Evolutionary conservation across 2,113 vertebrate species (phyloP).

Genomic region (Oceanodroma tethys): DNA sequence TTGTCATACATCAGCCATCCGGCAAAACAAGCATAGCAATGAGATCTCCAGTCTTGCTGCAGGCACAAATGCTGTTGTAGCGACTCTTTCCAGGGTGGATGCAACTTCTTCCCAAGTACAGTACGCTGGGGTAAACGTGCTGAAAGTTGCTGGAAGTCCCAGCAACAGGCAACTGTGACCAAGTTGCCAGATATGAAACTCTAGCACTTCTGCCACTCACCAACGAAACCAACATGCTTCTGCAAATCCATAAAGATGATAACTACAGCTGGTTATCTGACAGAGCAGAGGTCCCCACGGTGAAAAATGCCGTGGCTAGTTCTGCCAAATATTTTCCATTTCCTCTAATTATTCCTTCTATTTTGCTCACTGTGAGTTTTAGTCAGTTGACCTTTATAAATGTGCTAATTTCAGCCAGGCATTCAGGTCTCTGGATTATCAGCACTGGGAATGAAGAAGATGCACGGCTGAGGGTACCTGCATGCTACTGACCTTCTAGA

Average conservation of each 20-base stretch:
- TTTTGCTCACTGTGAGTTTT: not conserved
- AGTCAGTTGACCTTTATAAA: not conserved
- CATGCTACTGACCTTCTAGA: not conserved
- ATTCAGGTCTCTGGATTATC: not conserved
- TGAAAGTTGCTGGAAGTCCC: not conserved
- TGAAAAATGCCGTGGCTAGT: not conserved
- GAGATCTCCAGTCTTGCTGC: not conserved
- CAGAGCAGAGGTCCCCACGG: not conserved
- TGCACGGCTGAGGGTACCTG: not conserved
- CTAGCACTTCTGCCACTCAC: not conserved
- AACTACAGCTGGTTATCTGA: not conserved
- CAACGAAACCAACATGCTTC: not conserved
- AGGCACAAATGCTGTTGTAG: not conserved
- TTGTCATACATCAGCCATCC: slow-evolving; percentile 18
- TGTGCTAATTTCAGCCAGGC: not conserved
- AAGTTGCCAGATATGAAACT: not conserved
- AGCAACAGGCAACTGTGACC: not conserved
- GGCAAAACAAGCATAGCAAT: slow-evolving; percentile 10
- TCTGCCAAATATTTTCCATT: not conserved
- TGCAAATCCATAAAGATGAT: not conserved
- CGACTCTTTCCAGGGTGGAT: not conserved
- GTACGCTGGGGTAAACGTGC: not conserved
- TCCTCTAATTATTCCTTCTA: not conserved
- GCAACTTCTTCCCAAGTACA: not conserved
- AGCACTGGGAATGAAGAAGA: not conserved